Percentiles rank a stretch among this genome's conserved stretches.
Conservation (phyloP, 2,888 invertebrate genomes). For the Amblyjoppa fuscipennis region DNA sequence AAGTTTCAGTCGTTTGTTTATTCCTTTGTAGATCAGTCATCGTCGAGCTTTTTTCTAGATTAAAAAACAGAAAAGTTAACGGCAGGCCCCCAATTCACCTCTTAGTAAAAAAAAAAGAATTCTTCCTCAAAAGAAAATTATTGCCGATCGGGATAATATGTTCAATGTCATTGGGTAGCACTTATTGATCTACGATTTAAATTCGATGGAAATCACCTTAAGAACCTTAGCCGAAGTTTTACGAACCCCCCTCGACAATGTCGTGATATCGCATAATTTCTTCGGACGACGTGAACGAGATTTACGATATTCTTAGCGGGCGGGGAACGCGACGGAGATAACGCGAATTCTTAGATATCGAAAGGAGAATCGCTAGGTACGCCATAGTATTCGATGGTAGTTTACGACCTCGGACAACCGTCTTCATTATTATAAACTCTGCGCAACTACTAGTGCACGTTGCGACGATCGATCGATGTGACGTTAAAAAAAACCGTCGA, state of each 20-base stretch:
- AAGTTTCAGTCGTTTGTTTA: slow-evolving; percentile 18
- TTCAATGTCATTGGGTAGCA: slow-evolving; percentile 50
- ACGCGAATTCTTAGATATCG: slow-evolving; percentile 45
- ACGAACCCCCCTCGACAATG: background rate
- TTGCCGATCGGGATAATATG: slow-evolving; percentile 15
- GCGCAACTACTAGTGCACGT: slow-evolving; percentile 23
- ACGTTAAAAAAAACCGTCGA: slow-evolving; percentile 1
- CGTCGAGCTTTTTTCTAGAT: slow-evolving; percentile 32
- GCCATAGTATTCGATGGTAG: slow-evolving; percentile 55
- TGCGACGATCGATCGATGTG: slow-evolving; percentile 43
- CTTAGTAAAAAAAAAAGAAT: background rate
- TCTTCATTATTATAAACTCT: slow-evolving; percentile 54
- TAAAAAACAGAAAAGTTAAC: slow-evolving; percentile 1
- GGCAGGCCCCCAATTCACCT: slow-evolving; percentile 11
- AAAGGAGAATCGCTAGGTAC: slow-evolving; percentile 42
- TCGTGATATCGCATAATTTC: background rate
- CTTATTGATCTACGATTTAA: slow-evolving; percentile 34
- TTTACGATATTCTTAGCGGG: slow-evolving; percentile 26
- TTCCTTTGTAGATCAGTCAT: slow-evolving; percentile 24
- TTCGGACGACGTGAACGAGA: background rate
- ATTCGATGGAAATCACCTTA: slow-evolving; percentile 20
- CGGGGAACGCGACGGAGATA: background rate
- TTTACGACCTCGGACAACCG: slow-evolving; percentile 40
- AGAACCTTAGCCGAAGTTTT: background rate
- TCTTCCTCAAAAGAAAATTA: background rate